Conservation (phyloP, 35 echinoderm and acorn worm species). For the Nesometra sesokonis region DNA sequence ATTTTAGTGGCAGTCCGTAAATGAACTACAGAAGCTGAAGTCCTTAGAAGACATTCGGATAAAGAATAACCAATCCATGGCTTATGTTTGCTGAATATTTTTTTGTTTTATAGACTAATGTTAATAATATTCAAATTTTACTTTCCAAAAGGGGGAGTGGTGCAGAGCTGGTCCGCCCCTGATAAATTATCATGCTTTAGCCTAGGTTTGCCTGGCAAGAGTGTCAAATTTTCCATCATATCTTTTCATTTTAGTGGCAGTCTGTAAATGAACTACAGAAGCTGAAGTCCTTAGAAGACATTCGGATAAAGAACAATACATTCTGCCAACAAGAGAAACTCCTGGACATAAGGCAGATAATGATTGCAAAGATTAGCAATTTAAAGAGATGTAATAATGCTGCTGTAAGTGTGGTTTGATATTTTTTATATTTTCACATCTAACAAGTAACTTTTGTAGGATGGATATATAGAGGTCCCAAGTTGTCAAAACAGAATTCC, state of each 20-base stretch:
- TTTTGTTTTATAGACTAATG: too few relatives aligned
- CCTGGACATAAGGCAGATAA: slow-evolving; percentile 17
- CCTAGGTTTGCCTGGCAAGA: too few relatives aligned
- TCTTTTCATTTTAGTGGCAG: slow-evolving; percentile 59
- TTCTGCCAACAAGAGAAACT: slow-evolving; percentile 32
- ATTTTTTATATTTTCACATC: too few relatives aligned
- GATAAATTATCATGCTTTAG: too few relatives aligned
- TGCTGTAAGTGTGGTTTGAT: slow-evolving; percentile 21
- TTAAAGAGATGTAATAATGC: slow-evolving; percentile 52
- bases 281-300: slow-evolving; percentile 51
- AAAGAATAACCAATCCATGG: too few relatives aligned
- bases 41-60: slow-evolving; percentile 47
- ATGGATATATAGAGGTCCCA: too few relatives aligned
- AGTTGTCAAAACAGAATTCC: too few relatives aligned
- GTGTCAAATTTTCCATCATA: not conserved
- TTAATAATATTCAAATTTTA: too few relatives aligned
- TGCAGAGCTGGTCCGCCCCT: too few relatives aligned
- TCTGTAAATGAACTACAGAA: slow-evolving; percentile 72
- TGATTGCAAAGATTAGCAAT: slow-evolving; percentile 63
- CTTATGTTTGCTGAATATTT: too few relatives aligned
- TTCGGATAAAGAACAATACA: slow-evolving; percentile 56
- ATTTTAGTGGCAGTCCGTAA: slow-evolving; percentile 54
- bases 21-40: slow-evolving; percentile 73
- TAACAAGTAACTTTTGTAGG: too few relatives aligned
- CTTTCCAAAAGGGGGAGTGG: too few relatives aligned